Base-by-base conservation (phyloP, 2,797 vertebrate genomes). In the Tokudaia tokunoshimensis region DNA sequence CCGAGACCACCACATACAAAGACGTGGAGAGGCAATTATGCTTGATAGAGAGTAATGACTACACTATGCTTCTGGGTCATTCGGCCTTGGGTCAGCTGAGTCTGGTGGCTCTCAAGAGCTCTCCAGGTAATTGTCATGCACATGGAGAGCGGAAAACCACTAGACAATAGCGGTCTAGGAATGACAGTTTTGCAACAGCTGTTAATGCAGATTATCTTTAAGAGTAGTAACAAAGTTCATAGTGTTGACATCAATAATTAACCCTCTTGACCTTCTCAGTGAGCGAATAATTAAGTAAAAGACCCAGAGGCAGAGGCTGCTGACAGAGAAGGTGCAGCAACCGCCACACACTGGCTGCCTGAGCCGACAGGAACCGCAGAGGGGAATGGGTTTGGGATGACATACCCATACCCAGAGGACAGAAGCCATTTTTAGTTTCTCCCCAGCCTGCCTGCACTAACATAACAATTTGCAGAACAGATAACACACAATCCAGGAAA, bases 181-280 rank as follows among this genome's bases (percentile, higher is more conserved):
- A 76, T 55, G 74, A 79, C 74, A 85, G 86, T 70, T 95, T 96
- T 91, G 92, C 92, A 96, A 80, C 20, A 92, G 82, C 67, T 85
- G 55, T 86, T 96, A 85, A 96, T 94, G 90, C 95, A 92, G 83
- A 95, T 91, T 92, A 92, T 91, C 91, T 95, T 92, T 92, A 89
- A 94, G 89, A 97, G 86, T 67, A 93, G 76, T 84, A 78, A 95
- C 44, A 93, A 85, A 80, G 83, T 93, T 96, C 89, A 75, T 63
- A 94, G 91, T 88, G 57, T 92, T 96, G 89, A 94, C 72, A 85
- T 92, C 85, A 82, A 80, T 92, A 95, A 96, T 95, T 95, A 96
- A 95, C 83, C 85, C 78, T 96, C 81, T 94, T 98, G 89, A 97
- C 70, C 81, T 95, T 89, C 78, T 89, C 50, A 15, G 41, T 47